Percentiles rank a stretch among this genome's conserved stretches.
phyloP scores from a whole-genome alignment of 1,140 invertebrate species.

The Scaptomyza hsui region DNA sequence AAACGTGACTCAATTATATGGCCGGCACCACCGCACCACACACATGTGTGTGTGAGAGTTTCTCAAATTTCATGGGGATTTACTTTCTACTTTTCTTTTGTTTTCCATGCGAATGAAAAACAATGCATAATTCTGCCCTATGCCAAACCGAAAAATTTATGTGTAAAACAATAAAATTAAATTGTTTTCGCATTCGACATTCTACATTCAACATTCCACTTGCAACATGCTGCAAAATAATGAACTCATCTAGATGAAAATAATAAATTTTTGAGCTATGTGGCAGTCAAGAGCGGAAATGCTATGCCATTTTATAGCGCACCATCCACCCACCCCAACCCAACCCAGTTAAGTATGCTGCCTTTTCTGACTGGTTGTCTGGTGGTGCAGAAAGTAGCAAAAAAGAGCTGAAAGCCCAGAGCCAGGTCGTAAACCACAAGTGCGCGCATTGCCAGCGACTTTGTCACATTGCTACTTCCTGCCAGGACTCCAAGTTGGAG shows the following conservation, averaged over 20 bases:
- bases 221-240: conserved; percentile 73
- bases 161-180: conserved; percentile 84
- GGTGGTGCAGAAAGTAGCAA: conserved; percentile 7
- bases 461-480: conserved; percentile 66
- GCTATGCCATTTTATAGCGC: conserved; percentile 37
- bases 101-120: conserved; percentile 27
- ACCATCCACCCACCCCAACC: background rate
- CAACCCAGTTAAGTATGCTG: conserved; percentile 13
- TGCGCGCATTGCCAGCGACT: conserved; percentile 68
- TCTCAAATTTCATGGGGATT: conserved; percentile 64
- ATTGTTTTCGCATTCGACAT: conserved; percentile 82
- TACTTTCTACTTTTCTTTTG: conserved; percentile 12
- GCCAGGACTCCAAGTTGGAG: background rate
- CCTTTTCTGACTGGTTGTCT: background rate
- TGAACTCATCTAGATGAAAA: conserved; percentile 82
- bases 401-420: conserved; percentile 31
- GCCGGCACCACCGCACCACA: conserved; percentile 27
- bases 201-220: conserved; percentile 23
- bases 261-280: conserved; percentile 73
- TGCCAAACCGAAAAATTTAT: conserved; percentile 69
- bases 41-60: conserved; percentile 17
- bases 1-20: conserved; percentile 83
- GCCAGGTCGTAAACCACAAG: conserved; percentile 79
- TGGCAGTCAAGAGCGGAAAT: conserved; percentile 46
- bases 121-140: conserved; percentile 70